phyloP scores from a whole-genome alignment of 2,888 invertebrate genomes.

The Tinea trinotella region DNA sequence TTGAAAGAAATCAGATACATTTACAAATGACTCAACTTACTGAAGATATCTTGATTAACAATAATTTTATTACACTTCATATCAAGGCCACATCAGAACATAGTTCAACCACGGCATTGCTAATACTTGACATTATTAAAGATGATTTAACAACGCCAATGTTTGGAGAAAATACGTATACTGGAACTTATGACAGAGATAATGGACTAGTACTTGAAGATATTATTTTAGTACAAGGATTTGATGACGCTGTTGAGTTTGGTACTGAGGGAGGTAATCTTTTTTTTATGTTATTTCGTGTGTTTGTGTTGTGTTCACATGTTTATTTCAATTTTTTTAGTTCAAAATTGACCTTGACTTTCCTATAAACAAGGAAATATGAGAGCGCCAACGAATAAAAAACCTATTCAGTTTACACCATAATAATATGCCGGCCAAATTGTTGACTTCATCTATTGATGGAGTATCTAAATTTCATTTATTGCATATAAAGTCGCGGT shows the following conservation, averaged over 20 bases:
- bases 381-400: too few relatives aligned
- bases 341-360: too few relatives aligned
- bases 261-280: constrained; percentile 40
- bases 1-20: constrained; percentile 32
- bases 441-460: too few relatives aligned
- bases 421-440: too few relatives aligned
- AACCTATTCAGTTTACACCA: too few relatives aligned
- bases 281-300: constrained; percentile 3
- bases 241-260: constrained; percentile 38
- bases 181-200: constrained; percentile 34
- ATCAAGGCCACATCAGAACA: constrained; percentile 33
- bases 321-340: background rate
- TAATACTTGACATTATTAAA: constrained; percentile 45
- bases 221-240: constrained; percentile 41
- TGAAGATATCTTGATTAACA: constrained; percentile 33
- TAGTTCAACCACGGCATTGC: constrained; percentile 33
- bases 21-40: constrained; percentile 36
- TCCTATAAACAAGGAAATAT: too few relatives aligned
- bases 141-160: constrained; percentile 44
- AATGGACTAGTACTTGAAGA: constrained; percentile 34
- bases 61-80: constrained; percentile 38
- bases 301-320: background rate
- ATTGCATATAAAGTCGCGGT: too few relatives aligned
- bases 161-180: constrained; percentile 40
- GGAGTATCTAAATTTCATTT: too few relatives aligned